Evolutionary conservation across 2,888 invertebrate species (phyloP).

Genomic region (Chelonus formosanus): DNA sequence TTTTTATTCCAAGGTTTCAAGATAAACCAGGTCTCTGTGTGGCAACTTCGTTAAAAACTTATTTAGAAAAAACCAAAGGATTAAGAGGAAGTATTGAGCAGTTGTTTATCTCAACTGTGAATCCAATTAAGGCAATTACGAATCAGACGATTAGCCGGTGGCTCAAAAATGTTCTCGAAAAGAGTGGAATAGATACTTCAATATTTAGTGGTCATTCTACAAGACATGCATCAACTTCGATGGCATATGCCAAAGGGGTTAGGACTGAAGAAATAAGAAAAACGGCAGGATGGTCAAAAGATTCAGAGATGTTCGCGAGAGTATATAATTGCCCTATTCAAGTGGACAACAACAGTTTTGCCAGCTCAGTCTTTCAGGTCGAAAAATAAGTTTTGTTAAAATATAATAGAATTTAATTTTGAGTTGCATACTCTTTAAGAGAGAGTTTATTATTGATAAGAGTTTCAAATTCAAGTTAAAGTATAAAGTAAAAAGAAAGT

Average conservation of each 20-base stretch:
- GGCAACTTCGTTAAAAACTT: not conserved
- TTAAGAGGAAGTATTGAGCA: constrained; percentile 4
- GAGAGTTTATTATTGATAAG: too few species aligned
- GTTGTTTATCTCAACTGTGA: constrained; percentile 27
- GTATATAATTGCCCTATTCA: constrained; percentile 28
- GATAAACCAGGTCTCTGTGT: constrained; percentile 24
- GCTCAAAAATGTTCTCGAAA: not conserved
- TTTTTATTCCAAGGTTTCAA: constrained; percentile 7
- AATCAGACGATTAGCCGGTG: not conserved
- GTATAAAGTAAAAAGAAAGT: too few species aligned
- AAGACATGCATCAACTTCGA: not conserved
- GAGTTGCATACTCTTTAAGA: too few species aligned
- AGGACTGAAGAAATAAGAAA: constrained; percentile 26
- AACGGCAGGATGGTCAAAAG: constrained; percentile 29
- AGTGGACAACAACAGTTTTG: too few species aligned
- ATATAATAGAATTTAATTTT: too few species aligned
- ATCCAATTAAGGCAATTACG: constrained; percentile 19
- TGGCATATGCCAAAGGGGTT: constrained; percentile 8
- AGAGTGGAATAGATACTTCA: not conserved
- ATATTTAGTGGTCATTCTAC: not conserved
- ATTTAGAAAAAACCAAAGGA: too few species aligned
- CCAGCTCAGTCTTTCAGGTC: too few species aligned
- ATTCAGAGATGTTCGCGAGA: constrained; percentile 28
- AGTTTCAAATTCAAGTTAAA: too few species aligned
- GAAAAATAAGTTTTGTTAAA: too few species aligned